A percentile compares a stretch with the other conserved stretches of the same genome.
Evolutionary conservation across 2,797 vertebrate species (phyloP).

Genomic region (Muscicapa comitata): DNA sequence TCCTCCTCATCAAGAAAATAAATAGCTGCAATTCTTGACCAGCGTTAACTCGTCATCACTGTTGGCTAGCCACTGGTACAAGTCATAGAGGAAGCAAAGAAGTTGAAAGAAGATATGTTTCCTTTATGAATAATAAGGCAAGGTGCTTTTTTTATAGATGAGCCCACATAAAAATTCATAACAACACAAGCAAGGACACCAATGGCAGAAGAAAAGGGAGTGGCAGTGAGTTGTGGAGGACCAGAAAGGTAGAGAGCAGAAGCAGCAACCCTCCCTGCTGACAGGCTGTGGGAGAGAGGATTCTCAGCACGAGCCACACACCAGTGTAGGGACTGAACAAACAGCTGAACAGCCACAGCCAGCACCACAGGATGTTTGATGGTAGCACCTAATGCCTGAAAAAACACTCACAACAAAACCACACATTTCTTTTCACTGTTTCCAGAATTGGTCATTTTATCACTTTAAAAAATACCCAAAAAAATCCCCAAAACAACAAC

Average conservation of each 20-base stretch:
- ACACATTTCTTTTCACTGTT: background rate
- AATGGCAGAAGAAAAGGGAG: background rate
- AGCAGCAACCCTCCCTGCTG: background rate
- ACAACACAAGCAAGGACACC: background rate
- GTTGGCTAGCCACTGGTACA: background rate
- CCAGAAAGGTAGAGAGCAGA: background rate
- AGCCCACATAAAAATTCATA: background rate
- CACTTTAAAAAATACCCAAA: background rate
- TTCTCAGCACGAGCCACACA: background rate
- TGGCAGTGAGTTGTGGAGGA: background rate
- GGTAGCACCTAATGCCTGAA: background rate
- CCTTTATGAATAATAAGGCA: background rate
- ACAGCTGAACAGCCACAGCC: background rate
- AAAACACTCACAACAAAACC: background rate
- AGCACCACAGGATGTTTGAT: background rate
- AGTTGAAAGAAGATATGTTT: slow-evolving; percentile 4
- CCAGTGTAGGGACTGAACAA: fast-evolving
- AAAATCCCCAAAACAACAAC: background rate
- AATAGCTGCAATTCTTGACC: background rate
- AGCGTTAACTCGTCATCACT: background rate
- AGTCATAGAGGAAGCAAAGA: slow-evolving; percentile 20
- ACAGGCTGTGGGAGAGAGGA: background rate
- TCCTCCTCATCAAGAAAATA: background rate
- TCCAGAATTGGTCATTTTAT: background rate
- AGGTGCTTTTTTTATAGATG: background rate